Percentiles rank a stretch among this genome's conserved stretches.
Conservation (phyloP, 2,888 invertebrate genomes). For the Phalangium opilio region DNA sequence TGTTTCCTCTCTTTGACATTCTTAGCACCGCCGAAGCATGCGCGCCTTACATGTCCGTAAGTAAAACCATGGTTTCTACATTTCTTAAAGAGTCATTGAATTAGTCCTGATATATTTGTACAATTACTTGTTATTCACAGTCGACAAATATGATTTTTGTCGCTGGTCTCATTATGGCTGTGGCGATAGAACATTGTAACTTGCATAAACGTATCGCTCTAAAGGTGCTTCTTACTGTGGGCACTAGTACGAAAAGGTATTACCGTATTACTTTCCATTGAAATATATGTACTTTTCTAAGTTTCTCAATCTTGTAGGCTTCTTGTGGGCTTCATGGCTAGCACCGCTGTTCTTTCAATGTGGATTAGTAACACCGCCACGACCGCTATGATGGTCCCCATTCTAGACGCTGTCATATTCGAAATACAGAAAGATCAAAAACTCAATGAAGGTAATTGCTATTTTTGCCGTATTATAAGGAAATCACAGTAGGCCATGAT, state of each 20-base stretch:
- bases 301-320: slow-evolving; percentile 36
- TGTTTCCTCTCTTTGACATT: slow-evolving; percentile 25
- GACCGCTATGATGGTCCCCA: slow-evolving; percentile 7
- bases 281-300: no score
- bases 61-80: slow-evolving; percentile 4
- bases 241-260: slow-evolving; percentile 7
- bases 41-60: slow-evolving; percentile 16
- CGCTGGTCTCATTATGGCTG: slow-evolving; percentile 77
- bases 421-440: slow-evolving; percentile 1
- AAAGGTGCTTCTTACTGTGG: slow-evolving; percentile 51
- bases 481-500: no score
- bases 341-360: slow-evolving; percentile 60
- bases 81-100: no score
- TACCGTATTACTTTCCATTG: no score
- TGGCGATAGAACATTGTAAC: slow-evolving; percentile 76
- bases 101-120: no score
- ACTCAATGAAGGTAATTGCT: neutral
- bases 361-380: slow-evolving; percentile 6
- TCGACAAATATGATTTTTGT: slow-evolving; percentile 23
- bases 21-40: slow-evolving; percentile 18
- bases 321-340: slow-evolving; percentile 66
- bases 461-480: no score
- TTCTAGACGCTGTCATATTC: slow-evolving; percentile 3
- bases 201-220: slow-evolving; percentile 73
- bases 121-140: slow-evolving; percentile 6